Percentiles rank a stretch among this genome's conserved stretches.
These are phyloP conservation scores for Dicerorhinus sumatrensis DNA, from an alignment of 2,113 vertebrate genomes.

Conservation along the genomic window DNA sequence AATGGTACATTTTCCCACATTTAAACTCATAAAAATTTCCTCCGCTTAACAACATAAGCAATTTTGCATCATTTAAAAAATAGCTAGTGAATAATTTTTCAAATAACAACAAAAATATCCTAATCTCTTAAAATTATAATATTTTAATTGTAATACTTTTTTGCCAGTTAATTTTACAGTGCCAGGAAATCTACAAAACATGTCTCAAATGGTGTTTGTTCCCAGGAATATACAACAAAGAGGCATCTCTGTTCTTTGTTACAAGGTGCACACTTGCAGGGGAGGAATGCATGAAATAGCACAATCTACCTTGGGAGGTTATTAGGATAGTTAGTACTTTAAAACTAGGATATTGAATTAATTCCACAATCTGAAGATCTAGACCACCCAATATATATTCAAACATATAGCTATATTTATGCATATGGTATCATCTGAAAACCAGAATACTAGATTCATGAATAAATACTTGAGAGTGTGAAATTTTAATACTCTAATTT, in stretches of 20 bases:
- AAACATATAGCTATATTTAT: background rate
- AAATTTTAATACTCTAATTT: slow-evolving; percentile 54
- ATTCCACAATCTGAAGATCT: slow-evolving; percentile 50
- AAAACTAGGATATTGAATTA: slow-evolving; percentile 48
- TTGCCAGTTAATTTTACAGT: slow-evolving; percentile 38
- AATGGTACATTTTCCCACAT: background rate
- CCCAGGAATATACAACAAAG: background rate
- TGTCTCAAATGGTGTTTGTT: background rate
- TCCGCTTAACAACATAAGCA: slow-evolving; percentile 50
- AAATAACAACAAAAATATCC: slow-evolving; percentile 30
- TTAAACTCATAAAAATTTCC: slow-evolving; percentile 23
- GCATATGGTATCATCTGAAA: background rate
- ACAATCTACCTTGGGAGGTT: background rate
- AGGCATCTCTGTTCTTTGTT: slow-evolving; percentile 33
- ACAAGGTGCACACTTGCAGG: background rate
- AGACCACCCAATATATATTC: slow-evolving; percentile 3
- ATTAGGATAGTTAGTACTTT: background rate
- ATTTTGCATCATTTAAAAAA: slow-evolving; percentile 45
- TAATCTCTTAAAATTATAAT: slow-evolving; percentile 47
- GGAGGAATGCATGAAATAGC: background rate
- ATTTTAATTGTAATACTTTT: slow-evolving; percentile 20
- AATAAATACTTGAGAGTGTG: slow-evolving; percentile 1
- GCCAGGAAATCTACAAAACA: slow-evolving; percentile 28
- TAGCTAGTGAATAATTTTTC: slow-evolving; percentile 8
- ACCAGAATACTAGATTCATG: slow-evolving; percentile 7